A percentile compares a stretch with the other conserved stretches of the same genome.
Conservation (phyloP, 2,888 invertebrate species). For the Choreutis nemorana region DNA sequence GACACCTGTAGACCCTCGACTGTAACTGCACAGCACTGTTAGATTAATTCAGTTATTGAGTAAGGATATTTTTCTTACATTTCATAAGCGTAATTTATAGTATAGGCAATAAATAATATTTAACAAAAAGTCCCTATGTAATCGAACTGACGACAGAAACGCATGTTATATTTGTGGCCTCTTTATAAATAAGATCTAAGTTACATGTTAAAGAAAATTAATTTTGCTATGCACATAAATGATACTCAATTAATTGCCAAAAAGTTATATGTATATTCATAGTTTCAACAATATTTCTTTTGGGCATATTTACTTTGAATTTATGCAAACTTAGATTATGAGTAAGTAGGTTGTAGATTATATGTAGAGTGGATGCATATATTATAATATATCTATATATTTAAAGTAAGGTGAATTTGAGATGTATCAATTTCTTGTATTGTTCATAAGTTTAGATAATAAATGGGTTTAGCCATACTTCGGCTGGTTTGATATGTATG, state of each 20-base stretch:
- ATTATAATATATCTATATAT: conserved; percentile 62
- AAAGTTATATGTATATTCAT: conserved; percentile 67
- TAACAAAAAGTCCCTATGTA: conserved; percentile 65
- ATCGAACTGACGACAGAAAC: conserved; percentile 66
- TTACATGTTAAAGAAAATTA: conserved; percentile 66
- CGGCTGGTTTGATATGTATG: conserved; percentile 68
- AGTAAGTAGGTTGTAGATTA: conserved; percentile 63
- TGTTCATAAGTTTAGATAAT: conserved; percentile 67
- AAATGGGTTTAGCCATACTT: conserved; percentile 67
- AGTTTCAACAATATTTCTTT: conserved; percentile 67
- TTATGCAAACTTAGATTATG: conserved; percentile 66
- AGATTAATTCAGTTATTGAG: conserved; percentile 61
- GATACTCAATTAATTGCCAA: conserved; percentile 70
- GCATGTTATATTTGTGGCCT: conserved; percentile 67
- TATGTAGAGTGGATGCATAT: conserved; percentile 66
- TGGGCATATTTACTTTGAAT: conserved; percentile 67
- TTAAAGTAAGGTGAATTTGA: conserved; percentile 63
- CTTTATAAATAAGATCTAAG: conserved; percentile 66
- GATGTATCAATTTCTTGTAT: conserved; percentile 67
- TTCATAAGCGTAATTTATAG: conserved; percentile 60
- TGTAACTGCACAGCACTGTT: conserved; percentile 62
- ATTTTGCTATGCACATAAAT: conserved; percentile 68
- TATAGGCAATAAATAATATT: conserved; percentile 62
- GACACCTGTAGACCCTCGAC: conserved; percentile 29
- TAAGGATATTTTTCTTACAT: conserved; percentile 65